Conservation (phyloP, 1,140 invertebrate genomes). For the Monomorium pharaonis region DNA sequence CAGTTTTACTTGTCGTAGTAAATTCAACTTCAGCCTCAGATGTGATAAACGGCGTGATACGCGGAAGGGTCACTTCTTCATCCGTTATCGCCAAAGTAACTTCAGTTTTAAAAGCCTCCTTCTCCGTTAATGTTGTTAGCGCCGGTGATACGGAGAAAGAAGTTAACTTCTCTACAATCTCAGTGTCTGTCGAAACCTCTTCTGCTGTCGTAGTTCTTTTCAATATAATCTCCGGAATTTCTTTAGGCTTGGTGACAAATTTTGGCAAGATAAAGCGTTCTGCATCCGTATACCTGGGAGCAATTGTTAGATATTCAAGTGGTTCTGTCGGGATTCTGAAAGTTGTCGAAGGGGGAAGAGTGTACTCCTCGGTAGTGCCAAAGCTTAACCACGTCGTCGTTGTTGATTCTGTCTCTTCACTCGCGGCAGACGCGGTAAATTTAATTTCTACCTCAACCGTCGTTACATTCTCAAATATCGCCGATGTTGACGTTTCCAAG, state of each 20-base stretch:
- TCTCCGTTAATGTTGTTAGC: conserved; percentile 28
- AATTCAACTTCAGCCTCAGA: neutral
- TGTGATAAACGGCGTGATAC: neutral
- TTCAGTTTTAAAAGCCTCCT: neutral
- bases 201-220: neutral
- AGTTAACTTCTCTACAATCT: neutral
- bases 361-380: conserved; percentile 38
- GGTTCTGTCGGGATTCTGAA: conserved; percentile 10
- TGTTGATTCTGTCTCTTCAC: neutral
- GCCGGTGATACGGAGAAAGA: neutral
- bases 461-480: neutral
- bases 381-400: neutral
- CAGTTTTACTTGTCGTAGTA: neutral
- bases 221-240: neutral
- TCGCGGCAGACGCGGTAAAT: neutral
- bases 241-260: conserved; percentile 3
- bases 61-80: neutral
- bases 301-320: conserved; percentile 12
- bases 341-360: conserved; percentile 16
- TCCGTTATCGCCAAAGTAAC: neutral
- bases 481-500: neutral
- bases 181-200: neutral
- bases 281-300: neutral
- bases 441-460: neutral
- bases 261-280: neutral